Conservation (phyloP, 53 echinoderm and acorn worm genomes). For the Stichopus horrens region DNA sequence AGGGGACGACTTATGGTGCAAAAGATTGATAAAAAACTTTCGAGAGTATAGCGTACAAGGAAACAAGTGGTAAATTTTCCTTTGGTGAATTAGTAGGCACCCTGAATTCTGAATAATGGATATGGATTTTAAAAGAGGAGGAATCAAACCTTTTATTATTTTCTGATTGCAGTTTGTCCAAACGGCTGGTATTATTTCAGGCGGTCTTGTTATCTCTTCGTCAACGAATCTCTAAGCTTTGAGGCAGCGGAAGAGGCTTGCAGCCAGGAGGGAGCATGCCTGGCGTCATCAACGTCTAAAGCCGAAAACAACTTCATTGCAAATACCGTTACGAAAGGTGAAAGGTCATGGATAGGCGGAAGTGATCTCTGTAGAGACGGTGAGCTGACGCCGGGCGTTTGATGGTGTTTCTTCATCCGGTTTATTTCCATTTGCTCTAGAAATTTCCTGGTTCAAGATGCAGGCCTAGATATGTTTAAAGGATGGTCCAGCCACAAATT, state of each 20-base stretch:
- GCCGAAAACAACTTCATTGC: constrained; percentile 44
- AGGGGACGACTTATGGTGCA: too few species aligned
- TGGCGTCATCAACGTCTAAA: neutral
- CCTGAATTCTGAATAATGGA: neutral
- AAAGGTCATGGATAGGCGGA: constrained; percentile 46
- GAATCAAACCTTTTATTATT: neutral
- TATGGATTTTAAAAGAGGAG: too few species aligned
- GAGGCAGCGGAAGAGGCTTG: constrained; percentile 23
- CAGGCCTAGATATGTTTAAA: too few species aligned
- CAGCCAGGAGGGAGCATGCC: constrained; percentile 30
- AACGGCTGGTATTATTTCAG: constrained; percentile 30
- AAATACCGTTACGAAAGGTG: constrained; percentile 26
- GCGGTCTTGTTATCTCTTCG: constrained; percentile 25
- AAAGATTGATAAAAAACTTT: too few species aligned
- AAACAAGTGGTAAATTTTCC: too few species aligned
- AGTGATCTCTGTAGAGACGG: constrained; percentile 20
- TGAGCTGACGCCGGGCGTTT: too few species aligned
- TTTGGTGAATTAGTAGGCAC: neutral
- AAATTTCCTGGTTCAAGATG: too few species aligned
- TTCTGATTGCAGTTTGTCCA: constrained; percentile 24
- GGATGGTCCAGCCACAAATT: too few species aligned
- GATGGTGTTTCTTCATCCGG: too few species aligned
- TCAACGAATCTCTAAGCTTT: constrained; percentile 27
- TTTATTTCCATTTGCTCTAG: too few species aligned
- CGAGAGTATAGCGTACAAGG: too few species aligned